A percentile compares a stretch with the other conserved stretches of the same genome.
Conservation (phyloP, 2,888 invertebrate species). For the Mylabris sibirica region DNA sequence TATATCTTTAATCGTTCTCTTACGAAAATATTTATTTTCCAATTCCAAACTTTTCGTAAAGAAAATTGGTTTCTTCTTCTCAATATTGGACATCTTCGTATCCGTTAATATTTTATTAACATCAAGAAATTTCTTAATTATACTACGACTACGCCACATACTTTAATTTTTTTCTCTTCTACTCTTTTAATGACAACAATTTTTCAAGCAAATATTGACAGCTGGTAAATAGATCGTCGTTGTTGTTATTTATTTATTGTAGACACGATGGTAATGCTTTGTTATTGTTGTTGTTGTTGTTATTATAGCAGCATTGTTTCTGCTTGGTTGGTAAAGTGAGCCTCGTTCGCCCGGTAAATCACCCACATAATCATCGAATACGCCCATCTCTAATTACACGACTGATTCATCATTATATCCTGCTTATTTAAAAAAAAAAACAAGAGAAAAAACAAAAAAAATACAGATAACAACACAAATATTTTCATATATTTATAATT, state of each 20-base stretch:
- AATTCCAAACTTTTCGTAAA: not conserved
- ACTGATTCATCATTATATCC: constrained; percentile 29
- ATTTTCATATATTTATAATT: too few species aligned
- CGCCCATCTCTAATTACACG: constrained; percentile 35
- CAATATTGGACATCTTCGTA: not conserved
- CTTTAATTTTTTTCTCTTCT: not conserved
- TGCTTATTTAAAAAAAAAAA: not conserved
- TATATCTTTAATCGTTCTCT: constrained; percentile 3
- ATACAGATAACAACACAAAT: not conserved
- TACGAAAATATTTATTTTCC: constrained; percentile 13
- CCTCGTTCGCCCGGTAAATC: constrained; percentile 31
- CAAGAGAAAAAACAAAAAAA: too few species aligned
- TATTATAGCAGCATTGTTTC: constrained; percentile 27
- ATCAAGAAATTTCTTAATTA: not conserved
- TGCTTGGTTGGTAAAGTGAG: constrained; percentile 33
- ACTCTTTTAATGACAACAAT: not conserved
- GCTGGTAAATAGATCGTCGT: not conserved
- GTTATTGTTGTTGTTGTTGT: constrained; percentile 11
- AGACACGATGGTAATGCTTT: not conserved
- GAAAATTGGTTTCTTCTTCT: not conserved
- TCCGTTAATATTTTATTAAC: not conserved
- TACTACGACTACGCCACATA: not conserved
- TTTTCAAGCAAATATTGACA: not conserved
- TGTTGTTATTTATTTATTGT: not conserved
- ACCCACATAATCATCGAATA: constrained; percentile 35